phyloP scores from a whole-genome alignment of 1,140 invertebrate species.

The Neodiprion pinetum region DNA sequence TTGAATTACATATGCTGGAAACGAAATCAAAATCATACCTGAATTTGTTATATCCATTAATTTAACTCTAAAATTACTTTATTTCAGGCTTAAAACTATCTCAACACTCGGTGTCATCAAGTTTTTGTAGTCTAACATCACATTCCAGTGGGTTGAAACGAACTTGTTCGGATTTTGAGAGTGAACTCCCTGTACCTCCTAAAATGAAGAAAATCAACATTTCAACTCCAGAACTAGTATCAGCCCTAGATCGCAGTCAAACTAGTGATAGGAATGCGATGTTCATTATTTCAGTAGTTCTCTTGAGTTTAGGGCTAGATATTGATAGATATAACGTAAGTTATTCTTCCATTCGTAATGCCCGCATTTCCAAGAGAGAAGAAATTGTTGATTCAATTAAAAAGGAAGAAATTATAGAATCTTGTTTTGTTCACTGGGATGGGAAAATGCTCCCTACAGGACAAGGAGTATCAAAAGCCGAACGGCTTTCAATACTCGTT shows the following conservation, averaged over 20 bases:
- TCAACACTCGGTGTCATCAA: slow-evolving; percentile 11
- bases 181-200: slow-evolving; percentile 13
- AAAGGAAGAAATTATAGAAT: slow-evolving; percentile 26
- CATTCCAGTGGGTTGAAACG: neutral
- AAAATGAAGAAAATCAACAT: slow-evolving; percentile 18
- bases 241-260: slow-evolving; percentile 5
- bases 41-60: no score
- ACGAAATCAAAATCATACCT: slow-evolving; percentile 9
- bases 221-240: neutral
- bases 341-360: slow-evolving; percentile 13
- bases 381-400: slow-evolving; percentile 33
- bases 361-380: slow-evolving; percentile 16
- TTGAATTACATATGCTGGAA: neutral
- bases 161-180: slow-evolving; percentile 16
- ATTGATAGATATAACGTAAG: slow-evolving; percentile 17
- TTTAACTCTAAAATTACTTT: slow-evolving; percentile 1
- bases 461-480: slow-evolving; percentile 34
- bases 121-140: slow-evolving; percentile 19
- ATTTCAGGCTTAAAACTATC: slow-evolving; percentile 19
- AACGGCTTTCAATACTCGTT: slow-evolving; percentile 43
- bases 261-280: slow-evolving; percentile 17
- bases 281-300: slow-evolving; percentile 13
- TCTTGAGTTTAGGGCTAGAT: slow-evolving; percentile 14
- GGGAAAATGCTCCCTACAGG: slow-evolving; percentile 35
- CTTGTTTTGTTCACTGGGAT: slow-evolving; percentile 28